Evolutionary conservation across 1,140 invertebrate genomes (phyloP).

Genomic region (Euura saliciscinereae): DNA sequence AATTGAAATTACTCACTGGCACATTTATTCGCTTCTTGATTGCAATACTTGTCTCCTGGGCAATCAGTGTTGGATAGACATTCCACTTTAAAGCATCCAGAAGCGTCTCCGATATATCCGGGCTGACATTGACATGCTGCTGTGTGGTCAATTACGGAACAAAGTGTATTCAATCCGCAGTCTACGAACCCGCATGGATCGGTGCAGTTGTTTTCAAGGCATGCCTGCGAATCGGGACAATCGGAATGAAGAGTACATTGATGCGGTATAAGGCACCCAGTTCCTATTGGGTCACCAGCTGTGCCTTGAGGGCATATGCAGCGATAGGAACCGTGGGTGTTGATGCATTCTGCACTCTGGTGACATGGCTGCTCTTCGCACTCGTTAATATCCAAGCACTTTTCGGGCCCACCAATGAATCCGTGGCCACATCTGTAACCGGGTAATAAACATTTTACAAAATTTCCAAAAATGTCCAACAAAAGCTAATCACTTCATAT

Average conservation of each 20-base stretch:
- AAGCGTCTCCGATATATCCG: constrained; percentile 81
- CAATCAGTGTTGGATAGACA: constrained; percentile 80
- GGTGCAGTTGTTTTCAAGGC: constrained; percentile 73
- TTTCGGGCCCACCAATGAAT: constrained; percentile 70
- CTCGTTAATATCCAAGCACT: constrained; percentile 80
- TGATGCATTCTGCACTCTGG: constrained; percentile 76
- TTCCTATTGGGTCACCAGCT: constrained; percentile 77
- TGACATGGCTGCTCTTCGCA: constrained; percentile 83
- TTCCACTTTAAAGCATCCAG: constrained; percentile 85
- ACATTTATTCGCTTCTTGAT: constrained; percentile 77
- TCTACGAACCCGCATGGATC: constrained; percentile 73
- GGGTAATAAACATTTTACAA: background rate
- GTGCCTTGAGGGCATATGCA: constrained; percentile 79
- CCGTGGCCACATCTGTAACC: constrained; percentile 68
- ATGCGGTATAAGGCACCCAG: constrained; percentile 75
- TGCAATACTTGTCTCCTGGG: constrained; percentile 74
- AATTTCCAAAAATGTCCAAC: no score
- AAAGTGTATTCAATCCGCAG: constrained; percentile 77
- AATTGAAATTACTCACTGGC: constrained; percentile 61
- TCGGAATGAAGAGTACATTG: constrained; percentile 72
- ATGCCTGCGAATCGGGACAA: constrained; percentile 75
- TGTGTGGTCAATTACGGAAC: constrained; percentile 73
- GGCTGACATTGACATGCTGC: constrained; percentile 75
- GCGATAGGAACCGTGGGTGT: constrained; percentile 79
- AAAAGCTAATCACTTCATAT: no score